Percentiles rank a stretch among this genome's conserved stretches.
Conservation (phyloP, 1,140 invertebrate genomes). For the Neotoxoptera formosana region DNA sequence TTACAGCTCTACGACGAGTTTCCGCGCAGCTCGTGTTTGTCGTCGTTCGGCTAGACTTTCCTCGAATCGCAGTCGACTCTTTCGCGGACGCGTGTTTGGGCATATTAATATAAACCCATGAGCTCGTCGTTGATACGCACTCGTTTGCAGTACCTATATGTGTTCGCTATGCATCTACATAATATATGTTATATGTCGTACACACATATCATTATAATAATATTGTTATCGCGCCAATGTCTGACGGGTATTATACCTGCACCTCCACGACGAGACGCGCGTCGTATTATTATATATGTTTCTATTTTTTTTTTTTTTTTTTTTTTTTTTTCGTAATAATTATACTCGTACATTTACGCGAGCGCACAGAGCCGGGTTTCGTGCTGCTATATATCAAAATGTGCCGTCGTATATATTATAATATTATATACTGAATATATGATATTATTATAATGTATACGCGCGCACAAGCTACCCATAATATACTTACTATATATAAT, state of each 20-base stretch:
- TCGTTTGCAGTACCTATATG: background rate
- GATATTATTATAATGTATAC: constrained; percentile 14
- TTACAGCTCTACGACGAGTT: background rate
- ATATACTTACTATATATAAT: too few relatives aligned
- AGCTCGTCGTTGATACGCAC: background rate
- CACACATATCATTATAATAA: background rate
- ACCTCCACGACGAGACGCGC: background rate
- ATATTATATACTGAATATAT: background rate
- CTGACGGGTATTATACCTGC: background rate
- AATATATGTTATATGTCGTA: too few relatives aligned
- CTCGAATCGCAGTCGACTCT: background rate
- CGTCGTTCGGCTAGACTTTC: background rate
- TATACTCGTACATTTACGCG: background rate
- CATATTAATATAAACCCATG: background rate
- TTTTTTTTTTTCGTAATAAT: background rate
- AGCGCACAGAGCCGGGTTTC: background rate
- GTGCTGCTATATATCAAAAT: constrained; percentile 18
- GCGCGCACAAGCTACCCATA: background rate
- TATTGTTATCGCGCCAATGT: background rate
- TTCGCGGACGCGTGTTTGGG: background rate
- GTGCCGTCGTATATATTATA: background rate
- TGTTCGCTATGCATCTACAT: too few relatives aligned
- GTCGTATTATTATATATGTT: background rate
- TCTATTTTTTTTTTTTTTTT: background rate
- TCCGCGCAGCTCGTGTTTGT: background rate